Evolutionary conservation across 2,113 vertebrate genomes (phyloP).

Genomic region (Dasyprocta punctata): DNA sequence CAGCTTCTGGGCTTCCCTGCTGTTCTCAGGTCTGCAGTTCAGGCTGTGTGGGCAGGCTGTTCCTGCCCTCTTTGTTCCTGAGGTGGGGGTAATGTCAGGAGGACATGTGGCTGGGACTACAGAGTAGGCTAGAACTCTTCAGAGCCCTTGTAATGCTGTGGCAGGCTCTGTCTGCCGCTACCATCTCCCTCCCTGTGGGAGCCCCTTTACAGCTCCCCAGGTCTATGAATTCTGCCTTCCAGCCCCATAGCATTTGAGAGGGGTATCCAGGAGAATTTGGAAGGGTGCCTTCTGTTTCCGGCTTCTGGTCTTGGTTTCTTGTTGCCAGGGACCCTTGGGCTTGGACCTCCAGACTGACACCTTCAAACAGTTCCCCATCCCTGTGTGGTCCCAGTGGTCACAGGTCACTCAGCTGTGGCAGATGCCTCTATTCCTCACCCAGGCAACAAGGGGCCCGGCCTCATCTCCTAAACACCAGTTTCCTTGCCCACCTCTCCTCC

Average conservation of each 20-base stretch:
- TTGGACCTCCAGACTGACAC: background rate
- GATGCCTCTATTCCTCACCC: conserved; percentile 11
- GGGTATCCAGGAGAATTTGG: background rate
- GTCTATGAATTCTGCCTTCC: background rate
- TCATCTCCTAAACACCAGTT: background rate
- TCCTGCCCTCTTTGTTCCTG: background rate
- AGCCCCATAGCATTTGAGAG: background rate
- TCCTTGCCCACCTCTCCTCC: background rate
- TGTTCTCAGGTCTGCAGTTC: background rate
- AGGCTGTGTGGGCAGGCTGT: no score
- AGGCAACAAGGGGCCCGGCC: background rate
- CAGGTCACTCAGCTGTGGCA: background rate
- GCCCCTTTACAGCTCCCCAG: background rate
- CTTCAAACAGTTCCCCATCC: background rate
- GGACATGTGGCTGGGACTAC: background rate
- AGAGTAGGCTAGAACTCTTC: background rate
- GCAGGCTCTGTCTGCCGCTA: background rate
- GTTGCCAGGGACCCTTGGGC: background rate
- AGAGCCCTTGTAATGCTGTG: background rate
- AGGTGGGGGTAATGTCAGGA: background rate
- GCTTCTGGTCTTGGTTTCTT: background rate
- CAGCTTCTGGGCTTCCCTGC: background rate
- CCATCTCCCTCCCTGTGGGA: background rate
- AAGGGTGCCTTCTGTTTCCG: background rate
- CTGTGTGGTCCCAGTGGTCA: background rate